Base-by-base conservation (phyloP, 2,797 vertebrate species). In the Gymnoscopelus braueri region DNA sequence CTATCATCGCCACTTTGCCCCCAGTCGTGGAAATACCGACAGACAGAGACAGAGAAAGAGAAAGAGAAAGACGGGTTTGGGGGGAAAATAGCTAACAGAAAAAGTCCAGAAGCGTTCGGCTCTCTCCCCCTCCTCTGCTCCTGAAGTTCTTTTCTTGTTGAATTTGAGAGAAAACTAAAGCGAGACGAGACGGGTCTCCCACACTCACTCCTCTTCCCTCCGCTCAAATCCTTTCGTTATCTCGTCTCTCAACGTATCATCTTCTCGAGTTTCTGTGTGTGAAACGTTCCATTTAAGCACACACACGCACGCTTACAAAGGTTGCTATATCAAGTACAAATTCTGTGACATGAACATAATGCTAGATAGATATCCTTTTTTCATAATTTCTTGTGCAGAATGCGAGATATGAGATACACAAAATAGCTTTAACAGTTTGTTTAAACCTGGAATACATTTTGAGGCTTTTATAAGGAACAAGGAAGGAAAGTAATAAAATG, bases 71-170 rank as follows among this genome's bases (percentile, higher is more conserved):
- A 29, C 26, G 3, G 26, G 26, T 29, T 19, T 29, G 26, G 26
- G 26, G 26, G 26, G 26, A 29, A 29, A 29, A 29, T 3, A 29
- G 26, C 26, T 3, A 14, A n/a, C 26, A 14, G 60, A 89, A 92
- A 93, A 93, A 93, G 88, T 90, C 90, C 90, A 88, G 74, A 91
- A 69, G 55, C 58, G 67, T 72, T 65, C 52, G 50, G 75, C 72
- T 88, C 65, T 67, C 91, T 92, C 87, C 92, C 93, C 93, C 91
- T 92, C 90, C 91, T 87, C 90, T 90, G 91, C 90, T 89, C 83
- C 89, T 47, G n/a, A 68, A 55, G 24, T 35, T 74, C 83, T 83
- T 80, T 65, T 81, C 26, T 47, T 2, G 60, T 60, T 73, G 77
- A 84, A 81, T 90, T 78, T 88, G 82, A 90, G 82, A 88, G 78